A percentile compares a stretch with the other conserved stretches of the same genome.
These are phyloP conservation scores for Paracentrotus lividus DNA, from an alignment of 53 echinoderm and acorn worm genomes.

Conservation along the genomic window DNA sequence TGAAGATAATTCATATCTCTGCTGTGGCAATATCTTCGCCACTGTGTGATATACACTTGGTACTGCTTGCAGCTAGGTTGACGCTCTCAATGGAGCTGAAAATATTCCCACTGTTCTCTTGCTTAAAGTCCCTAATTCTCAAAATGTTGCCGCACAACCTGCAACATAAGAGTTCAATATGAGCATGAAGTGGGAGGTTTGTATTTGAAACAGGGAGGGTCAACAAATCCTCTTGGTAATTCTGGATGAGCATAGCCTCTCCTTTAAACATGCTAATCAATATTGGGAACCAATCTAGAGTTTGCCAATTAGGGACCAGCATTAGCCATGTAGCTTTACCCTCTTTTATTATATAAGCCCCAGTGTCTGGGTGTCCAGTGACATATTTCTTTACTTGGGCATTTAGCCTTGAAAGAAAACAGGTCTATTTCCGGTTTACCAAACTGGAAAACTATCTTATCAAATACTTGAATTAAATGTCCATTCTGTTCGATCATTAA, in stretches of 20 bases:
- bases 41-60: too few relatives aligned
- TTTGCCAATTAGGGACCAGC: constrained; percentile 72
- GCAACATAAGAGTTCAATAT: constrained; percentile 54
- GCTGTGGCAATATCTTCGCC: too few relatives aligned
- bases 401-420: constrained; percentile 28
- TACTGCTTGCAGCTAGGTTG: too few relatives aligned
- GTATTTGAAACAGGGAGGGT: constrained; percentile 35
- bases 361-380: too few relatives aligned
- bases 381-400: constrained; percentile 40
- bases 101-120: constrained; percentile 33
- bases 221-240: background rate
- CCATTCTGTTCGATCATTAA: too few relatives aligned
- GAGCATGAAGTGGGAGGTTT: constrained; percentile 54
- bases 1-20: too few relatives aligned
- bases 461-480: background rate
- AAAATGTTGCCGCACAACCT: constrained; percentile 47
- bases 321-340: constrained; percentile 58
- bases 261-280: constrained; percentile 18
- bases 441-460: too few relatives aligned
- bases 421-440: background rate
- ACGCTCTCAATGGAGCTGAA: constrained; percentile 66
- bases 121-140: constrained; percentile 52
- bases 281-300: too few relatives aligned
- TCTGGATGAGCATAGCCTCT: background rate
- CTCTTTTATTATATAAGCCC: too few relatives aligned